Evolutionary conservation across 53 echinoderm and acorn worm species (phyloP), one percentile per base, ranked within the genome.

Genomic region (Zoroaster sp.): DNA sequence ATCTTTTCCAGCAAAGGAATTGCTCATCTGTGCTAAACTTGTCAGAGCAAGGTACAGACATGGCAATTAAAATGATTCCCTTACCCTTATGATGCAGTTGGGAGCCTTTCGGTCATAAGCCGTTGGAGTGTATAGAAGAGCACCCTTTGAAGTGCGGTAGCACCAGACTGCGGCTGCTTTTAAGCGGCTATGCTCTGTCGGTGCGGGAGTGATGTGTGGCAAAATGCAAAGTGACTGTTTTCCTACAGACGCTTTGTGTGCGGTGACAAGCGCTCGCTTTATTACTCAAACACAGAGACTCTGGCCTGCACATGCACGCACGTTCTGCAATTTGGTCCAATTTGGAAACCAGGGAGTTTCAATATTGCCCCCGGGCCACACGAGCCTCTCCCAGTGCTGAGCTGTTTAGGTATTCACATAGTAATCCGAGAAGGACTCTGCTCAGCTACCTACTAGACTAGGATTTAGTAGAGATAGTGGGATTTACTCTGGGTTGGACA

Each of bases 271-370:
- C 21, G 31, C 43, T n/a, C 2, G 6, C 28, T 35, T 73, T 42
- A 73, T 14, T 78, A 21, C 10, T 14, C 12, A 15, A 28, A 32
- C 23, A 6, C 35, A 23, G 17, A 38, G 54, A 25, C 18, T 20
- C 54, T 21, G 15, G 12, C 20, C 81, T 11, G 30, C 42, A 42
- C 81, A 66, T 38, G 81, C 81, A 66, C 23, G 44, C 81, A 81
- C 66, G 81, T 63, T 81, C 13, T 18, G 67, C 81, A 81, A 81
- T 81, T 81, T 81, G 66, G 42, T 81, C 67, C 81, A 81, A 81
- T 81, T 81, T 81, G 66, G 40, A 78, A 67, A 80, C 35, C 80
- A 15, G 15, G 39, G 74, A 74, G 74, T 74, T 43, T 42, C 81
- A 54, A 66, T 67, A 41, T 42, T 28, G 66, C 81, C 81, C 43